Percentiles rank a stretch among this genome's conserved stretches.
Evolutionary conservation across 2,113 vertebrate species (phyloP).

Genomic region (Paracanthobrama guichenoti): DNA sequence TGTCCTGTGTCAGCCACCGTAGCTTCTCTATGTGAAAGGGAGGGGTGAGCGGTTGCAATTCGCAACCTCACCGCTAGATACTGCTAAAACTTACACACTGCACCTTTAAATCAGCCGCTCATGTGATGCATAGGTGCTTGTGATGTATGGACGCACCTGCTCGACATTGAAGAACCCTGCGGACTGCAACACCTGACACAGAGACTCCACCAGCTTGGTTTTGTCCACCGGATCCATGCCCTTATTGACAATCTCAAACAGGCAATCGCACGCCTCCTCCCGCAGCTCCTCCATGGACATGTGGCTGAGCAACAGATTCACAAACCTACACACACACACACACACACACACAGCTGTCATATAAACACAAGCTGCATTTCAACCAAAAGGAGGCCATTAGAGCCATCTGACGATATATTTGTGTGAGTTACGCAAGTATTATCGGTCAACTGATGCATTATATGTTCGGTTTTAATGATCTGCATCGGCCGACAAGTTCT

Average conservation of each 20-base stretch:
- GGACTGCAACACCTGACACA: constrained; percentile 91
- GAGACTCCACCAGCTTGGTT: constrained; percentile 95
- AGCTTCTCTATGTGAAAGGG: no score
- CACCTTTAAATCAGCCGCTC: no score
- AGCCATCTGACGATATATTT: not conserved
- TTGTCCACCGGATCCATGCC: constrained; percentile 98
- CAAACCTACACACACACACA: constrained; percentile 80
- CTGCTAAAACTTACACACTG: no score
- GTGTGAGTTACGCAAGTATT: no score
- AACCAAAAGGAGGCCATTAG: not conserved
- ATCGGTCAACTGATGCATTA: no score
- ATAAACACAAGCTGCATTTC: not conserved
- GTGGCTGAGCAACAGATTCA: constrained; percentile 95
- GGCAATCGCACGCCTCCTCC: constrained; percentile 97
- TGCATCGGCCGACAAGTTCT: no score
- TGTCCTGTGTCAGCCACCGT: no score
- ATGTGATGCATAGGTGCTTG: no score
- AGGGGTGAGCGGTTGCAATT: no score
- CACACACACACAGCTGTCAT: not conserved
- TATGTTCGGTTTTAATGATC: no score
- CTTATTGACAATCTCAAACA: constrained; percentile 98
- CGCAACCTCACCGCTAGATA: no score
- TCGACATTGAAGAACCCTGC: constrained; percentile 96
- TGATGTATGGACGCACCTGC: constrained; percentile 75
- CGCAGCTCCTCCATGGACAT: constrained; percentile 97